A percentile compares a stretch with the other conserved stretches of the same genome.
Conservation (phyloP, 2,113 vertebrate species). For the Hiodon tergisus region DNA sequence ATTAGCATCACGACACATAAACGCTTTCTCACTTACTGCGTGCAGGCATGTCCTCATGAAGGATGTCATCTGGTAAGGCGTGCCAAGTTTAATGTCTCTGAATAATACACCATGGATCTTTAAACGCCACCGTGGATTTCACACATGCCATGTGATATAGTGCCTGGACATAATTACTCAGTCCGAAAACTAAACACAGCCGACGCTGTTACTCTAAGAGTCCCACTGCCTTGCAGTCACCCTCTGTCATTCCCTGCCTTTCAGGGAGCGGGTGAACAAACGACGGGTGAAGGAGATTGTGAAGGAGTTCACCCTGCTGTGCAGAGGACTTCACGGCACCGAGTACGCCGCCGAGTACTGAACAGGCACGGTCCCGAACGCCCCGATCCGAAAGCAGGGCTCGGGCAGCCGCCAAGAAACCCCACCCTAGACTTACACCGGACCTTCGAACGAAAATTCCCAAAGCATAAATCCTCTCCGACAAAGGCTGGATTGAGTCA, state of each 20-base stretch:
- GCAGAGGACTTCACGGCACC: slow-evolving; percentile 92
- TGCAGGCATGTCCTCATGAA: too few relatives aligned
- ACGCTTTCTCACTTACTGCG: too few relatives aligned
- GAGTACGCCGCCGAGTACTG: slow-evolving; percentile 98
- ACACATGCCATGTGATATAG: too few relatives aligned
- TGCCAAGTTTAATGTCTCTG: too few relatives aligned
- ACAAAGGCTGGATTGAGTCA: background rate
- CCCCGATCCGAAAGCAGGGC: slow-evolving; percentile 2
- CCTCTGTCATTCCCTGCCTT: slow-evolving; percentile 26
- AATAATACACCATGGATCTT: too few relatives aligned
- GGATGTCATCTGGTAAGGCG: too few relatives aligned
- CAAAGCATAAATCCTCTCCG: background rate
- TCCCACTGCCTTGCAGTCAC: background rate
- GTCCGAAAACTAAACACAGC: background rate
- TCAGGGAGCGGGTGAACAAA: slow-evolving; percentile 96
- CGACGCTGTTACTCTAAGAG: background rate
- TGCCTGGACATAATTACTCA: too few relatives aligned
- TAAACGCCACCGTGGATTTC: background rate
- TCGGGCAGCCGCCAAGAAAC: slow-evolving; percentile 31
- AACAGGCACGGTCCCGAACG: slow-evolving; percentile 44
- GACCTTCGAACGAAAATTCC: slow-evolving; percentile 7
- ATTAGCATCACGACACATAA: too few relatives aligned
- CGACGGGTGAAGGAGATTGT: slow-evolving; percentile 94
- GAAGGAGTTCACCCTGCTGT: slow-evolving; percentile 95
- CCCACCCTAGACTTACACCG: slow-evolving; percentile 37